These are phyloP conservation scores for Drosophila pectinifera DNA, from an alignment of 1,140 invertebrate species.

Conservation along the genomic window DNA sequence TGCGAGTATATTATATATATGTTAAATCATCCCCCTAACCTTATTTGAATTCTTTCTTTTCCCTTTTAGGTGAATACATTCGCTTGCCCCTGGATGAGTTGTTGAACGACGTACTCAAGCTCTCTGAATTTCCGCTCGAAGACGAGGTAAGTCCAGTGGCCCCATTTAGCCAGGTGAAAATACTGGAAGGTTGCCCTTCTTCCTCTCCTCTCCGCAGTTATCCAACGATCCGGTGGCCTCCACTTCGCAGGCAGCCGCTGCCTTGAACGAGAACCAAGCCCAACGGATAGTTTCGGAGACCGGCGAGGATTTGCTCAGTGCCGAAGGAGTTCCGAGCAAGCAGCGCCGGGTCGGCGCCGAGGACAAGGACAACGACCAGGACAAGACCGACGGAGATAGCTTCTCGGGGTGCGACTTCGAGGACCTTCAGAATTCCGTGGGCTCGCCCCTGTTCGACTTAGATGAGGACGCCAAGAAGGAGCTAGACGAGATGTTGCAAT, in stretches of 20 bases:
- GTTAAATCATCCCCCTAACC: neutral
- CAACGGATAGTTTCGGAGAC: constrained; percentile 59
- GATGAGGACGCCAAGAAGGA: constrained; percentile 84
- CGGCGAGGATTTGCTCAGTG: constrained; percentile 55
- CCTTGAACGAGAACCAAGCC: constrained; percentile 49
- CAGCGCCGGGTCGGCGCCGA: constrained; percentile 7
- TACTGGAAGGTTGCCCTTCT: neutral
- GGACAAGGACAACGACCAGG: constrained; percentile 23
- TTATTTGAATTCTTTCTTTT: too few relatives aligned
- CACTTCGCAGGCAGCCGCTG: constrained; percentile 78
- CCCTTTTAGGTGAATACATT: constrained; percentile 65
- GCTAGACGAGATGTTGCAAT: constrained; percentile 85
- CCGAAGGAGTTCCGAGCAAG: constrained; percentile 16
- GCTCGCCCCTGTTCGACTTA: constrained; percentile 84
- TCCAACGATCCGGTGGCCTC: constrained; percentile 71
- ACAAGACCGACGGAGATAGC: constrained; percentile 39
- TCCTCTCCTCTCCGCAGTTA: constrained; percentile 26
- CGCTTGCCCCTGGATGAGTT: constrained; percentile 82
- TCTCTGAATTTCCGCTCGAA: constrained; percentile 71
- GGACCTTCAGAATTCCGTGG: constrained; percentile 74
- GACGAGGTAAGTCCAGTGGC: constrained; percentile 66
- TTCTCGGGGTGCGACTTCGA: constrained; percentile 64
- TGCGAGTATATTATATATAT: neutral
- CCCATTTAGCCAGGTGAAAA: neutral
- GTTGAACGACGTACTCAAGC: constrained; percentile 82